A percentile compares a stretch with the other conserved stretches of the same genome.
phyloP scores from a whole-genome alignment of 1,140 invertebrate genomes.

The Carposina sasakii region DNA sequence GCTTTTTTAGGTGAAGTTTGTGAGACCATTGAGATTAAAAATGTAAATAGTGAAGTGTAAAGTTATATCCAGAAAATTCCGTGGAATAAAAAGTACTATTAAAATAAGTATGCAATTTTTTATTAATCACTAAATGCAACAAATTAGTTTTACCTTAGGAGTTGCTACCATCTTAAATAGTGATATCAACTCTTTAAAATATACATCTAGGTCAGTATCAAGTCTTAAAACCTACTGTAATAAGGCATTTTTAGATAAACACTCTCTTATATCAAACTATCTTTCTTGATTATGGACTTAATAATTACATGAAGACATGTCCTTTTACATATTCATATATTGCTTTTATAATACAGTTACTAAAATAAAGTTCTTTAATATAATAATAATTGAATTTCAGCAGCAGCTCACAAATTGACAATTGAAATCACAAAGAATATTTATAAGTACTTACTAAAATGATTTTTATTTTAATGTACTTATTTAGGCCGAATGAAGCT shows the following conservation, averaged over 20 bases:
- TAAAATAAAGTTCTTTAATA: slow-evolving; percentile 52
- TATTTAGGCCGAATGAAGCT: no score
- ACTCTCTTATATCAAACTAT: slow-evolving; percentile 69
- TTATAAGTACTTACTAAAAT: slow-evolving; percentile 13
- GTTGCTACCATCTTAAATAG: slow-evolving; percentile 57
- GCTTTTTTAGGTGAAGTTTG: background rate
- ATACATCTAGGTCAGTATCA: slow-evolving; percentile 66
- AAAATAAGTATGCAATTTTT: slow-evolving; percentile 69
- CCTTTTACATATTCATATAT: slow-evolving; percentile 55
- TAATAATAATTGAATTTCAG: slow-evolving; percentile 59
- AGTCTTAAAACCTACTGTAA: slow-evolving; percentile 67
- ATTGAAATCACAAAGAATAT: slow-evolving; percentile 16
- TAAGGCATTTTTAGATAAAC: slow-evolving; percentile 71
- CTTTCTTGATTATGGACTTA: slow-evolving; percentile 67
- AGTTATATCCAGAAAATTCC: slow-evolving; percentile 6
- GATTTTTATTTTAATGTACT: no score
- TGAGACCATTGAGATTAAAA: background rate
- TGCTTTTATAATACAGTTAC: slow-evolving; percentile 55
- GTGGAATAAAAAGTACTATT: slow-evolving; percentile 39
- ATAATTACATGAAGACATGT: slow-evolving; percentile 56
- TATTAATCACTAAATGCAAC: slow-evolving; percentile 72
- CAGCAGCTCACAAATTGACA: slow-evolving; percentile 63
- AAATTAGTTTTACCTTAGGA: slow-evolving; percentile 64
- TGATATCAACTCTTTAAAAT: slow-evolving; percentile 52
- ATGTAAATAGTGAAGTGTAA: background rate